Percentiles rank a stretch among this genome's conserved stretches.
phyloP scores from a whole-genome alignment of 2,797 vertebrate genomes.

The Jordanella pulchra region DNA sequence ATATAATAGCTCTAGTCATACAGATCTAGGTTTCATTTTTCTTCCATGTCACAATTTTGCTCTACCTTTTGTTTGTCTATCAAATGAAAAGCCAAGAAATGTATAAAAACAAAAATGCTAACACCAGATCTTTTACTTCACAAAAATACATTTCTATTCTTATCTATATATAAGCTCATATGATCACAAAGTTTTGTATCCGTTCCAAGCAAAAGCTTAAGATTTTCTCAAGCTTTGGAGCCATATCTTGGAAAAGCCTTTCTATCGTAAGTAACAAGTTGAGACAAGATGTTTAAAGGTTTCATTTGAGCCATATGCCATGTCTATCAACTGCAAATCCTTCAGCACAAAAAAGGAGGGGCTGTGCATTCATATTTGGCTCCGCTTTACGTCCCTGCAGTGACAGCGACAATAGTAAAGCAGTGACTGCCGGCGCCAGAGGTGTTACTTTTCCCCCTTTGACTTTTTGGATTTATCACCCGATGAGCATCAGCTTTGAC shows the following conservation, averaged over 20 bases:
- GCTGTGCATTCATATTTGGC: conserved; percentile 70
- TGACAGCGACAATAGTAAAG: conserved; percentile 62
- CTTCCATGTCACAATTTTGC: no score
- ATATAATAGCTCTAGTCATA: not conserved
- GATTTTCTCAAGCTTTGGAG: conserved; percentile 7
- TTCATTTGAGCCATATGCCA: conserved; percentile 77
- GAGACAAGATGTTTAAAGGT: conserved; percentile 80
- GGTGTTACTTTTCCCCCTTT: conserved; percentile 78
- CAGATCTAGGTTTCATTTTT: not conserved
- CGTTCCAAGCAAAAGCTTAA: not conserved
- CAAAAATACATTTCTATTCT: not conserved
- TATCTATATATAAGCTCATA: not conserved
- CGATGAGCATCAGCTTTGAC: conserved; percentile 79
- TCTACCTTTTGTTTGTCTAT: not conserved
- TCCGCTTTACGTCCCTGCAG: conserved; percentile 46
- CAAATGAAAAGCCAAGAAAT: not conserved
- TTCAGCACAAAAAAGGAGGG: conserved; percentile 54
- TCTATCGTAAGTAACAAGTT: conserved; percentile 71
- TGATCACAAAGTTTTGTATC: not conserved
- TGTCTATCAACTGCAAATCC: conserved; percentile 74
- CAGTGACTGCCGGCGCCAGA: conserved; percentile 70
- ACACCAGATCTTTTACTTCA: not conserved
- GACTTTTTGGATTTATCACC: conserved; percentile 80
- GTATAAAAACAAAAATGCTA: not conserved
- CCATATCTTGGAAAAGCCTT: conserved; percentile 36